A percentile compares a stretch with the other conserved stretches of the same genome.
Conservation (phyloP, 2,797 vertebrate species). For the Gallinago nigripennis region DNA sequence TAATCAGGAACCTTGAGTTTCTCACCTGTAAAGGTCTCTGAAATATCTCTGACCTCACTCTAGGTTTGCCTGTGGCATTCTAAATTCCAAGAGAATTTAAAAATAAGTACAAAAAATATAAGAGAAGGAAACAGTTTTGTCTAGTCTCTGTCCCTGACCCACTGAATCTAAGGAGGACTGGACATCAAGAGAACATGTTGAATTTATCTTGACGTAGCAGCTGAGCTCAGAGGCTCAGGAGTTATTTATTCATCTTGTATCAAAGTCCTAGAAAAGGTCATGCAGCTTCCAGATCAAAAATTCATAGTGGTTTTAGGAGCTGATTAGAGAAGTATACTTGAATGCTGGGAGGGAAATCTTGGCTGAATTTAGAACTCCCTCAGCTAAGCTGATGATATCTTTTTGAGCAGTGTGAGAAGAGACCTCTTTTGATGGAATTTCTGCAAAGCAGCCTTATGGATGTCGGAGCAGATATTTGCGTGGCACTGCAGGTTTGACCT, state of each 20-base stretch:
- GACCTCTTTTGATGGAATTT: background rate
- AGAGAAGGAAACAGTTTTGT: background rate
- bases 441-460: background rate
- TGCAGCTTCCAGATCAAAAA: conserved; percentile 9
- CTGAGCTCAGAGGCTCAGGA: conserved; percentile 16
- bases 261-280: conserved; percentile 38
- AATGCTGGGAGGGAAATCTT: background rate
- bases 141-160: background rate
- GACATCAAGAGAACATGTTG: background rate
- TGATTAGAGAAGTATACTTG: background rate
- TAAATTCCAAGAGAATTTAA: background rate
- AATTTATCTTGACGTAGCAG: conserved; percentile 43
- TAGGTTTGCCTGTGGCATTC: background rate
- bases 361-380: conserved; percentile 2
- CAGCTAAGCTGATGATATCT: background rate
- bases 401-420: background rate
- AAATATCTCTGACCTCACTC: background rate
- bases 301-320: conserved; percentile 17
- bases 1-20: background rate
- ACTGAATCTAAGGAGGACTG: background rate
- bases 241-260: conserved; percentile 44
- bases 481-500: background rate
- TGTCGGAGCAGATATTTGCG: background rate
- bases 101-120: background rate
- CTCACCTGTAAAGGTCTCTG: background rate